These are phyloP conservation scores for Embiotoca jacksoni DNA, from an alignment of 2,113 vertebrate species.

Conservation along the genomic window DNA sequence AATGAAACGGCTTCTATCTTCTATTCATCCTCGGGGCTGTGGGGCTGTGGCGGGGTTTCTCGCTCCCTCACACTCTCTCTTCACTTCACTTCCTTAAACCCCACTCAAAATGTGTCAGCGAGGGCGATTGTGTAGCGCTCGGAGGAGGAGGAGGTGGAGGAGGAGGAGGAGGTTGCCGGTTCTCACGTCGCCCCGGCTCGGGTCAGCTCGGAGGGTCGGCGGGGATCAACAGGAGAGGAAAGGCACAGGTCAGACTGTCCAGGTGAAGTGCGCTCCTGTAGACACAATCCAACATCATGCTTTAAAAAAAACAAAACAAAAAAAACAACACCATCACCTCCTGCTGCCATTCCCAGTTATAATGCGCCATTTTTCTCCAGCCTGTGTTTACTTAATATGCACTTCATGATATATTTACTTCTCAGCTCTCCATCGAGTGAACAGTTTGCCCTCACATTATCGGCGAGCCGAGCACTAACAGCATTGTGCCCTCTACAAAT, in stretches of 20 bases:
- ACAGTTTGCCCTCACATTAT: conserved; percentile 69
- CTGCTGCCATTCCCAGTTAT: background rate
- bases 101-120: conserved; percentile 77
- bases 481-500: conserved; percentile 78
- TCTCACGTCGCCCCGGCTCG: conserved; percentile 38
- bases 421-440: conserved; percentile 65
- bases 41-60: conserved; percentile 85
- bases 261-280: conserved; percentile 43
- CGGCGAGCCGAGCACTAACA: conserved; percentile 64
- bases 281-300: conserved; percentile 3
- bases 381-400: conserved; percentile 61
- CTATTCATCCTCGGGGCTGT: conserved; percentile 78
- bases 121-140: conserved; percentile 65
- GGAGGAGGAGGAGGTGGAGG: conserved; percentile 32
- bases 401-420: conserved; percentile 69
- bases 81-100: conserved; percentile 77
- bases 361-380: conserved; percentile 35
- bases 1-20: conserved; percentile 80
- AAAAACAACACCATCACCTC: background rate
- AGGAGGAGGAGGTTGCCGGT: conserved; percentile 20
- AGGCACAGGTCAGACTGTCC: conserved; percentile 49
- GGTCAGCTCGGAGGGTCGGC: conserved; percentile 50
- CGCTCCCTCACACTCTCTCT: conserved; percentile 70
- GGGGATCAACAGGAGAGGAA: conserved; percentile 62
- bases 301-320: background rate